Conservation (phyloP, 2,113 vertebrate genomes). For the Megaceryle torquata region DNA sequence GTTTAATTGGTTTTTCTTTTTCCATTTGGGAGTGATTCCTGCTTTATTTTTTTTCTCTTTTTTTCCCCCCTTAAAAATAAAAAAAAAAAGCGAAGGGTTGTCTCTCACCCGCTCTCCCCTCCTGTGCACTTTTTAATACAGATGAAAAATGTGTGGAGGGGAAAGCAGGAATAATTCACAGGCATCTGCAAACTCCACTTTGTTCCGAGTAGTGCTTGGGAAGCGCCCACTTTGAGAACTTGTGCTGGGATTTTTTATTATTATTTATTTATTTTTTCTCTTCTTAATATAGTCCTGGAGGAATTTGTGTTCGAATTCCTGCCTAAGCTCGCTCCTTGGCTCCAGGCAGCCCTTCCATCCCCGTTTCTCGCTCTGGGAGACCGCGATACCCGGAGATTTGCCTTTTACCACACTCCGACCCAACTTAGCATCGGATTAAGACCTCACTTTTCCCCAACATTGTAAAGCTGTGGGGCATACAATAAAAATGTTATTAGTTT, state of each 20-base stretch:
- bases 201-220: background rate
- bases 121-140: background rate
- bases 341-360: background rate
- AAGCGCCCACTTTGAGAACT: background rate
- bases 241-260: background rate
- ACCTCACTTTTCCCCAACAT: background rate
- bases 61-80: background rate
- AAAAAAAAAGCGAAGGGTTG: background rate
- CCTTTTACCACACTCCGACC: background rate
- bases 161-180: background rate
- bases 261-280: background rate
- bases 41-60: background rate
- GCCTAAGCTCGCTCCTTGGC: background rate
- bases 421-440: background rate
- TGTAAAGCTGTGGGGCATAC: constrained; percentile 38
- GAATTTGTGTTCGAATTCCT: constrained; percentile 31
- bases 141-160: background rate
- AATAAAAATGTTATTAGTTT: constrained; percentile 39
- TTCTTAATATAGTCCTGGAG: constrained; percentile 37
- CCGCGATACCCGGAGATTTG: background rate
- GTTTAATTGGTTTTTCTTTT: background rate
- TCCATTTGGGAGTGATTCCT: background rate
- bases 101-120: background rate
- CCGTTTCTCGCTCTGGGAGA: background rate
- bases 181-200: background rate